Base-by-base conservation (phyloP, 2,888 invertebrate genomes). In the Ashinkailepas kermadecensis region DNA sequence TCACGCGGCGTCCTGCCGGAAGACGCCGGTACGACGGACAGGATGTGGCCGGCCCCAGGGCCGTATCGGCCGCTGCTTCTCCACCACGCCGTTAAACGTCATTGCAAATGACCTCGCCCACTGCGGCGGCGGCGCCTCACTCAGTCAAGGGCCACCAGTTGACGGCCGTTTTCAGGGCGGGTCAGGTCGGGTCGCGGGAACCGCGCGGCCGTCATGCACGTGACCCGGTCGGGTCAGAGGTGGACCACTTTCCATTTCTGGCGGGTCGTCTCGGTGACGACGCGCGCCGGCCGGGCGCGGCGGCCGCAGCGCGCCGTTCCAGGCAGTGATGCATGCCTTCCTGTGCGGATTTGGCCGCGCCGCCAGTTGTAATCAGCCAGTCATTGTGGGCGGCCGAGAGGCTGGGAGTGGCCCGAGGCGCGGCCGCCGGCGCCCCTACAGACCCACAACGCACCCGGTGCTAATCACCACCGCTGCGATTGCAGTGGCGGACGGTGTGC, bases 181-280 rank as follows among this genome's bases (percentile, higher is more conserved):
- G 70, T 70, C 70, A 12, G 70, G 70, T 70, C 70, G 70, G 70
- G 70, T 70, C 25, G 39, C 70, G 39, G 70, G 25, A 70, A 70
- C 70, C 13, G 25, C 0, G 70, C 39, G 11, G 39, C 70, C 70
- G 15, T 39, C 70, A 39, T 25, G 39, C 6, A 12, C 21, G 39
- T 39, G 39, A 70, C 70, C 70, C 70, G 70, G 15, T 15, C 70
- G 39, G 70, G 39, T 39, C 70, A 70, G 13, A 39, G 70, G 70
- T 70, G 39, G 59, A 15, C 25, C 70, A 39, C 70, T 39, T 13
- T 70, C 70, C 70, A 70, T 70, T 70, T 70, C 70, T 39, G 12
- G 3, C 21, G 21, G 25, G 15, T 10, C 70, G 15, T 21, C 70
- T 7, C 39, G 12, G 25, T 70, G 12, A 39, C 25, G 13, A 70